A percentile compares a stretch with the other conserved stretches of the same genome.
Evolutionary conservation across 2,797 vertebrate genomes (phyloP).

Genomic region (Melopsittacus undulatus): DNA sequence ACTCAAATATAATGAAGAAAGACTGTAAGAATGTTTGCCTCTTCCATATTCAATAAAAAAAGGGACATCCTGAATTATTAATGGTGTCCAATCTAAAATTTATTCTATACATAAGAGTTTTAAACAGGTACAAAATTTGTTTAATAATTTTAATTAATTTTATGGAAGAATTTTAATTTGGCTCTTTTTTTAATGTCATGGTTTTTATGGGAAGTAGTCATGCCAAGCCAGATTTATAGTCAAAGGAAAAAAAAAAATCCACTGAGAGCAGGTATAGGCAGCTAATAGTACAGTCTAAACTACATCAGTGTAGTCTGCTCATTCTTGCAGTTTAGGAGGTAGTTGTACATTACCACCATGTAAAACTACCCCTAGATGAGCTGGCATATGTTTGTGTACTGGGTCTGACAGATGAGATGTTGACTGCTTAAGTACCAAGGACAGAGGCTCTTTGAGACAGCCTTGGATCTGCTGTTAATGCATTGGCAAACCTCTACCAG

Average conservation of each 20-base stretch:
- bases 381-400: accelerated
- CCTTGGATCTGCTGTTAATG: accelerated
- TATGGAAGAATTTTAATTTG: background rate
- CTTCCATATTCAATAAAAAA: background rate
- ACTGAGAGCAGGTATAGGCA: background rate
- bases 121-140: background rate
- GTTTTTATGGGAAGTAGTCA: background rate
- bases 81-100: background rate
- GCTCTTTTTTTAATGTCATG: background rate
- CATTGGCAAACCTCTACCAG: accelerated
- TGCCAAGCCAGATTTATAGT: background rate
- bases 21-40: background rate
- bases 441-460: slow-evolving; percentile 15
- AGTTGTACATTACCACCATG: accelerated
- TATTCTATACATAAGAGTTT: background rate
- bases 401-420: background rate
- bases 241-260: background rate
- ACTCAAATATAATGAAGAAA: background rate
- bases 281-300: background rate
- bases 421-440: slow-evolving; percentile 25
- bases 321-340: background rate
- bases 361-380: background rate
- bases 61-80: background rate
- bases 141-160: background rate
- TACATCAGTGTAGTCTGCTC: accelerated